These are phyloP conservation scores for Epizoanthus ramosus DNA, from an alignment of 92 coral and sea anemone species.

Conservation along the genomic window DNA sequence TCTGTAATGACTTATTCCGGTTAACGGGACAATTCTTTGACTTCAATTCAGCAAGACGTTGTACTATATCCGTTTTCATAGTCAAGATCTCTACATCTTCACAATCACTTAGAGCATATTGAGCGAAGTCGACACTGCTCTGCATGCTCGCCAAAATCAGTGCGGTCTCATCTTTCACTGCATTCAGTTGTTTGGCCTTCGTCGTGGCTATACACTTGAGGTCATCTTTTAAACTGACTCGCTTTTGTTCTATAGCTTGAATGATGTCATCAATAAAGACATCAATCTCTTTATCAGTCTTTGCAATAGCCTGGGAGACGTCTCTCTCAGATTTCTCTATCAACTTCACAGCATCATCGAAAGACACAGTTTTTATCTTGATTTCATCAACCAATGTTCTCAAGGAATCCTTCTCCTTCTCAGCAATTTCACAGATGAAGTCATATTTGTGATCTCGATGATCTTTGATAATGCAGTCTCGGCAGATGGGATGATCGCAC, in stretches of 20 bases:
- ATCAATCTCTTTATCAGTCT: slow-evolving; percentile 44
- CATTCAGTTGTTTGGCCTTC: slow-evolving; percentile 47
- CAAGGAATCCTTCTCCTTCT: slow-evolving; percentile 32
- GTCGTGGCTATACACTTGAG: slow-evolving; percentile 4
- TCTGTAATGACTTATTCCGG: too few relatives aligned
- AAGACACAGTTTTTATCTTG: not conserved
- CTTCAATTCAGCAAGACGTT: slow-evolving; percentile 46
- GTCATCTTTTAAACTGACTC: slow-evolving; percentile 29
- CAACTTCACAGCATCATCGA: not conserved
- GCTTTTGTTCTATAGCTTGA: slow-evolving; percentile 40
- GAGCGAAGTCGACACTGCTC: slow-evolving; percentile 58
- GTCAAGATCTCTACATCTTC: slow-evolving; percentile 53
- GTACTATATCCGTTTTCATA: slow-evolving; percentile 48
- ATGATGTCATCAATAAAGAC: slow-evolving; percentile 46
- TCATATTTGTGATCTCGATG: slow-evolving; percentile 70
- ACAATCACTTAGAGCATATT: slow-evolving; percentile 49
- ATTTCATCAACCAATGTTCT: slow-evolving; percentile 22
- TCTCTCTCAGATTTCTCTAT: slow-evolving; percentile 16
- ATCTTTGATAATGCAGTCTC: slow-evolving; percentile 73
- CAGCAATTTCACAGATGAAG: slow-evolving; percentile 65
- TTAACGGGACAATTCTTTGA: not conserved
- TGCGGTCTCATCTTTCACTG: slow-evolving; percentile 42
- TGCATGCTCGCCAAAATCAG: slow-evolving; percentile 38
- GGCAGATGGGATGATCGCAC: slow-evolving; percentile 67
- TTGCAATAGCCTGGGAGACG: not conserved